Evolutionary conservation across 2,888 invertebrate species (phyloP).

Genomic region (Tillus elongatus): DNA sequence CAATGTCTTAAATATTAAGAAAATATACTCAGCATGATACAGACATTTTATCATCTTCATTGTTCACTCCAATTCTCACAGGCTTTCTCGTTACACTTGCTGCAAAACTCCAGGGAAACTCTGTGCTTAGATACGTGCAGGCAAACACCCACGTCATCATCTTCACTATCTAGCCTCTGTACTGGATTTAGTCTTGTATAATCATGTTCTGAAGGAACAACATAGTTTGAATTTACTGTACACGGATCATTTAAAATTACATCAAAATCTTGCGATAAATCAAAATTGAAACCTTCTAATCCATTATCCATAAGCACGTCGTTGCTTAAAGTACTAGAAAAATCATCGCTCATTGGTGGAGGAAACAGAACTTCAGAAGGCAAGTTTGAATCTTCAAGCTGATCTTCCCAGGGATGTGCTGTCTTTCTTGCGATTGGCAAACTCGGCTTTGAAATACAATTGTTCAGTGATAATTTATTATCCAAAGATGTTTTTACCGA

Average conservation of each 20-base stretch:
- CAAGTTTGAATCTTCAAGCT: not conserved
- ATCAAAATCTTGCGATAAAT: slow-evolving; percentile 12
- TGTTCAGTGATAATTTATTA: slow-evolving; percentile 25
- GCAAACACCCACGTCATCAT: slow-evolving; percentile 46
- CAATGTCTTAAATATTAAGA: too few relatives aligned
- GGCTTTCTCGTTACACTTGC: slow-evolving; percentile 47
- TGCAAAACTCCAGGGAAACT: slow-evolving; percentile 51
- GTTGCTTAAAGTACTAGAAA: slow-evolving; percentile 8
- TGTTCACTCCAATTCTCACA: slow-evolving; percentile 25
- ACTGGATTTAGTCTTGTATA: slow-evolving; percentile 19
- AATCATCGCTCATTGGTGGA: slow-evolving; percentile 20
- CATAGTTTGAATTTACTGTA: slow-evolving; percentile 1
- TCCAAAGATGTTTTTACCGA: slow-evolving; percentile 35
- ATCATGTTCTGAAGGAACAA: slow-evolving; percentile 28
- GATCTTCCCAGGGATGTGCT: slow-evolving; percentile 24
- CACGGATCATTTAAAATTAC: slow-evolving; percentile 4
- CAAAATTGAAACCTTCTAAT: slow-evolving; percentile 17
- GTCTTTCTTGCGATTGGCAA: slow-evolving; percentile 22
- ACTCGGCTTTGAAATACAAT: slow-evolving; percentile 24
- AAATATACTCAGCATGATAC: slow-evolving; percentile 24
- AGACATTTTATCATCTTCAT: slow-evolving; percentile 29
- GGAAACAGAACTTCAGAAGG: slow-evolving; percentile 13
- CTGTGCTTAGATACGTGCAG: slow-evolving; percentile 48
- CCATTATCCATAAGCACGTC: not conserved
- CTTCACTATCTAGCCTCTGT: slow-evolving; percentile 18